phyloP scores from a whole-genome alignment of 2,113 vertebrate species.

The Syngnathus floridae region DNA sequence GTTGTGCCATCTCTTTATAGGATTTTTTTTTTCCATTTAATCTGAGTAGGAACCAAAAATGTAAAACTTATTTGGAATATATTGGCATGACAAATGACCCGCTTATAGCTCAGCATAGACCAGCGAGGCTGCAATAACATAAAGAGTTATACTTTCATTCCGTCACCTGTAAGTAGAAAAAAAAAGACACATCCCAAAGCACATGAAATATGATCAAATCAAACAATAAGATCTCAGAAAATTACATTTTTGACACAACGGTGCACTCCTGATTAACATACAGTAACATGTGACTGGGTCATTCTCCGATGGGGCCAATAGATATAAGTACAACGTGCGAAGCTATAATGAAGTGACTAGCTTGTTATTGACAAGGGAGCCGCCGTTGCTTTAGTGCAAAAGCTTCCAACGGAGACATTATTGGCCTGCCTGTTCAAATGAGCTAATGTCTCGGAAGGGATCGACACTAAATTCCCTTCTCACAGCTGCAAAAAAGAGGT shows the following conservation, averaged over 20 bases:
- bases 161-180: too few species aligned
- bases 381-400: conserved; percentile 35
- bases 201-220: conserved; percentile 44
- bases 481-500: conserved; percentile 68
- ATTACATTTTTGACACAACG: conserved; percentile 53
- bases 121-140: neutral
- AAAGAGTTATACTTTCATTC: neutral
- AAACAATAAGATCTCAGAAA: conserved; percentile 56
- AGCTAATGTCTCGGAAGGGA: conserved; percentile 63
- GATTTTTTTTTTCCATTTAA: conserved; percentile 9
- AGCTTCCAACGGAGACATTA: conserved; percentile 57
- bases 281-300: conserved; percentile 39
- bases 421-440: conserved; percentile 67
- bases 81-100: neutral
- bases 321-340: conserved; percentile 58
- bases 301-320: conserved; percentile 47
- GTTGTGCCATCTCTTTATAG: conserved; percentile 48
- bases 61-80: conserved; percentile 12
- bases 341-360: conserved; percentile 65
- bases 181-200: conserved; percentile 8
- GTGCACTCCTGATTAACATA: conserved; percentile 51
- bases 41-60: conserved; percentile 31
- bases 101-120: neutral
- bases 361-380: conserved; percentile 62
- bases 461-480: conserved; percentile 48